Conservation (phyloP, 1,140 invertebrate genomes). For the Batillaria attramentaria region DNA sequence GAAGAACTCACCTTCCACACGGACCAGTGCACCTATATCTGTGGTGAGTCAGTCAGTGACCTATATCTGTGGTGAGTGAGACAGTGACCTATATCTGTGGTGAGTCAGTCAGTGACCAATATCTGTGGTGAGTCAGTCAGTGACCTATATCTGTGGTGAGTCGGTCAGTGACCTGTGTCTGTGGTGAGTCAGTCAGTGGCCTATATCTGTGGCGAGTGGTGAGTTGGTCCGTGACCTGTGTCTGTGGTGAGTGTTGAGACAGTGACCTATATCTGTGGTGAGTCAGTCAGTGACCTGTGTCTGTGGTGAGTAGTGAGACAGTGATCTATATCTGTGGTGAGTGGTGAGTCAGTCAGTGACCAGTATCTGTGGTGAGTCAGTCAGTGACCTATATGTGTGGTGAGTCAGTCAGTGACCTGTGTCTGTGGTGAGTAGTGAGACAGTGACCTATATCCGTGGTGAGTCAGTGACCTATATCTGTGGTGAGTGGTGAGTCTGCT, state of each 20-base stretch:
- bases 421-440: slow-evolving; percentile 88
- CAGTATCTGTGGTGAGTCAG: slow-evolving; percentile 93
- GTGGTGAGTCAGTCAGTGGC: slow-evolving; percentile 68
- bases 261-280: too few species aligned
- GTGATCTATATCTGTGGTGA: too few species aligned
- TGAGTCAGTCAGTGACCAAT: slow-evolving; percentile 71
- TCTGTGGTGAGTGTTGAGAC: background rate
- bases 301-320: background rate
- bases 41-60: slow-evolving; percentile 79
- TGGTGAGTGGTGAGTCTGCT: background rate
- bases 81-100: slow-evolving; percentile 93
- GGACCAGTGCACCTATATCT: slow-evolving; percentile 95
- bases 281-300: too few species aligned
- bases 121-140: background rate
- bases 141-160: slow-evolving; percentile 96
- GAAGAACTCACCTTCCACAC: slow-evolving; percentile 77
- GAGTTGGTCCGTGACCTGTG: slow-evolving; percentile 53
- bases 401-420: slow-evolving; percentile 78
- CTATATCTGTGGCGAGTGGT: slow-evolving; percentile 92
- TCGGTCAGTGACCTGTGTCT: background rate
- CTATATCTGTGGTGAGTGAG: background rate
- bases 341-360: too few species aligned
- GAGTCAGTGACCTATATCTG: slow-evolving; percentile 53
- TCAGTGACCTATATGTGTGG: background rate
- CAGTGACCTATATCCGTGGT: slow-evolving; percentile 95